Base-by-base conservation (phyloP, 2,113 vertebrate genomes). In the Centrocercus urophasianus region DNA sequence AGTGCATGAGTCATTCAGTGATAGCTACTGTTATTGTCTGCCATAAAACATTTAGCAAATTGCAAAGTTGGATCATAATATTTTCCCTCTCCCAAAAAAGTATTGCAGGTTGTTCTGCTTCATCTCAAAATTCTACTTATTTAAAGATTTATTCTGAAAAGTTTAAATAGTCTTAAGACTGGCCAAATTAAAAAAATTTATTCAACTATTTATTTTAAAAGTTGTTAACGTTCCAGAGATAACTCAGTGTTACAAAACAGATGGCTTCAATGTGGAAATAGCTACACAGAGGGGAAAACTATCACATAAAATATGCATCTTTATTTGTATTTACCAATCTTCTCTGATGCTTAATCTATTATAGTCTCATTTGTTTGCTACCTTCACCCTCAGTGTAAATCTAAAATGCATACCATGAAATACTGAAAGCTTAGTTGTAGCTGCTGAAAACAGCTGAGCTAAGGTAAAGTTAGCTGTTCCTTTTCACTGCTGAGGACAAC, bases 41-140 rank as follows among this genome's bases (percentile, higher is more conserved):
- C 61, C 42, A 86, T 95, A 95, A 96, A 96, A 52, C 32, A 86
- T 78, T 81, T 86, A 74, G 67, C 83, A 93, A 92, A 95, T 81
- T 93, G 42, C 28, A 74, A 90, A 89, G 10, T 32, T 64, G 25
- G 25, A 80, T 83, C 72, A 70, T 89, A 91, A 91, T 0, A 21
- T 60, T 70, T 85, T 66, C 17, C 4, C 18, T 7, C 3, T 79
- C 28, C 64, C 80, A 28, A 77, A 93, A 93, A 83, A 88, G 6
- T 4, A 66, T 2, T 76, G 18, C 9, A 11, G 21, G 14, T 52
- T 74, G 32, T 89, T 89, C 78, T 74, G 18, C 30, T 40, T 93
- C 65, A 65, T 65, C 47, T 78, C 42, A 10, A 89, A 80, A 66
- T 32, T 54, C 70, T 80, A 85, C 43, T 76, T 86, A 88, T 83